Conservation (phyloP, 2,113 vertebrate genomes). For the Eulemur rufifrons region DNA sequence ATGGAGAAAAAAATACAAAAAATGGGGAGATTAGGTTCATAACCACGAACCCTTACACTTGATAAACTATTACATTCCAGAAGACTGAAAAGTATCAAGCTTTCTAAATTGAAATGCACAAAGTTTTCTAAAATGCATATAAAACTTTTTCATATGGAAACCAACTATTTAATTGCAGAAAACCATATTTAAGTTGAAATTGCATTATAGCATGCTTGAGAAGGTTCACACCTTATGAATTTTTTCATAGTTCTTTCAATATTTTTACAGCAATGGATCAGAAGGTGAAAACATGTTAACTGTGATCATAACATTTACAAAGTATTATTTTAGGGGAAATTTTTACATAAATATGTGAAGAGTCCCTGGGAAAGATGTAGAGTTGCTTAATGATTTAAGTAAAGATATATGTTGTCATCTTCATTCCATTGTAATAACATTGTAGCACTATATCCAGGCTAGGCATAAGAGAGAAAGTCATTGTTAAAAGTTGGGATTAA, state of each 20-base stretch:
- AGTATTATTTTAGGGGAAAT: background rate
- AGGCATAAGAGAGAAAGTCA: background rate
- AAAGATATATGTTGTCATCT: background rate
- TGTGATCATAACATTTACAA: background rate
- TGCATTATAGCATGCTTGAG: background rate
- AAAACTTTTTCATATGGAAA: background rate
- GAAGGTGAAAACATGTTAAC: background rate
- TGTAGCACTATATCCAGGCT: background rate
- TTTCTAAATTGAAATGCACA: background rate
- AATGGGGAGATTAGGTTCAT: background rate
- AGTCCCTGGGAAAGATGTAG: background rate
- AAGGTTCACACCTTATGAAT: background rate
- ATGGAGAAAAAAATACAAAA: background rate
- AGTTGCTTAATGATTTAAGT: background rate
- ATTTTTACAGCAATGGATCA: background rate
- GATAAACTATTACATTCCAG: background rate
- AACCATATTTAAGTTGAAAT: background rate
- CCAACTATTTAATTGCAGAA: slow-evolving; percentile 3
- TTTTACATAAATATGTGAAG: background rate
- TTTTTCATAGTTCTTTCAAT: background rate
- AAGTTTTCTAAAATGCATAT: background rate
- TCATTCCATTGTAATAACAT: background rate
- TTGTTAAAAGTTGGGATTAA: background rate
- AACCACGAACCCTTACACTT: background rate
- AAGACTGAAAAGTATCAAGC: background rate